A percentile compares a stretch with the other conserved stretches of the same genome.
Evolutionary conservation across 1,140 invertebrate species (phyloP).

Genomic region (Mercenaria mercenaria): DNA sequence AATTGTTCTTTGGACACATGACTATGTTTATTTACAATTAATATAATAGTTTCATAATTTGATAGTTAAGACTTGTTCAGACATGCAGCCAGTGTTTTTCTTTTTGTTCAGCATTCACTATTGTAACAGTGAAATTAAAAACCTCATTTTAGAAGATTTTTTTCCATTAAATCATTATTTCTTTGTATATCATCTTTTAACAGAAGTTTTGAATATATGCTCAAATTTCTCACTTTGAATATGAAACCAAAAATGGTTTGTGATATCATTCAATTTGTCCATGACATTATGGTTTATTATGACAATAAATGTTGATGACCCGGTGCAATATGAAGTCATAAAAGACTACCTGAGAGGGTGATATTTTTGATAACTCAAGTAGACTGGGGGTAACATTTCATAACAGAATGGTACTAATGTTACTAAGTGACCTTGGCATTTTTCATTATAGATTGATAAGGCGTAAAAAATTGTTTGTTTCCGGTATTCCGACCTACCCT

Average conservation of each 20-base stretch:
- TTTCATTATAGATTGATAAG: no score
- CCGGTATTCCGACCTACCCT: no score
- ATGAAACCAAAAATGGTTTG: background rate
- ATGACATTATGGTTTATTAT: constrained; percentile 11
- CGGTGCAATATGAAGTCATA: background rate
- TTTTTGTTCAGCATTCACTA: background rate
- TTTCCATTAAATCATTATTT: background rate
- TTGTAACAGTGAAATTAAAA: background rate
- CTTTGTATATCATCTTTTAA: background rate
- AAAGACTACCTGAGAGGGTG: constrained; percentile 6
- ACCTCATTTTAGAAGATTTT: no score
- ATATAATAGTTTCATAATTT: no score
- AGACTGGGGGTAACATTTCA: no score
- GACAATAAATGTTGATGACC: background rate
- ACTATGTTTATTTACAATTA: no score
- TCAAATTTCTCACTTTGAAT: background rate
- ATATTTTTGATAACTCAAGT: background rate
- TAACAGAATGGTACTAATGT: no score
- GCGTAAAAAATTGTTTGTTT: no score
- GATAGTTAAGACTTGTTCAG: no score
- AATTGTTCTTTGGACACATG: no score
- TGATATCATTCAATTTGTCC: background rate
- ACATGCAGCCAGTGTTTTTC: background rate
- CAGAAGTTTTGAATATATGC: background rate
- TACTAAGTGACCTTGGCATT: no score